Evolutionary conservation across 1,140 invertebrate species (phyloP).

Genomic region (Tribolium madens): DNA sequence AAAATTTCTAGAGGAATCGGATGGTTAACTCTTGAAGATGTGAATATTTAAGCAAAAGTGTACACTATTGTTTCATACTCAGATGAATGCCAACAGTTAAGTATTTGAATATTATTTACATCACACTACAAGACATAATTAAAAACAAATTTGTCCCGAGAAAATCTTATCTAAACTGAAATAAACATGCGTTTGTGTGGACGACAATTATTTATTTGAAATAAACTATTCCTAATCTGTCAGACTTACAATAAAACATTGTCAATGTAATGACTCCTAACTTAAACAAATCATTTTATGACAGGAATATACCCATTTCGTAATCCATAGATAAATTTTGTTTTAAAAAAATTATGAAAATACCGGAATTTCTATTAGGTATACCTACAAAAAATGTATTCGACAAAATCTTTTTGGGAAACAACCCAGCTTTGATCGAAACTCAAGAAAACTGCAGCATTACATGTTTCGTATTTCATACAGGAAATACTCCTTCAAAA

Average conservation of each 20-base stretch:
- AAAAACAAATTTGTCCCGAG: conserved; percentile 16
- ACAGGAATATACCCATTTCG: neutral
- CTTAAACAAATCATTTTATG: neutral
- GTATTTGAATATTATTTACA: neutral
- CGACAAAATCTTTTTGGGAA: too few species aligned
- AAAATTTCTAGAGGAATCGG: neutral
- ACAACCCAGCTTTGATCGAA: too few species aligned
- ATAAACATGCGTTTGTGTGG: neutral
- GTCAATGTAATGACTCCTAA: neutral
- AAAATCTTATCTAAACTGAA: neutral
- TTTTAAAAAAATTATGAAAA: too few species aligned
- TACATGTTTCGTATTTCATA: too few species aligned
- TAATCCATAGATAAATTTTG: neutral
- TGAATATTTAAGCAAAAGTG: neutral
- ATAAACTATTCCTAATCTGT: neutral
- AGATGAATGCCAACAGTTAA: neutral
- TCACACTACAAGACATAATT: neutral
- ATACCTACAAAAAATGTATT: too few species aligned
- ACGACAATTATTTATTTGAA: neutral
- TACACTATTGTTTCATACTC: neutral
- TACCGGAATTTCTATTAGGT: too few species aligned
- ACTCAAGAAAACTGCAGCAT: too few species aligned
- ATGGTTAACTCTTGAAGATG: neutral
- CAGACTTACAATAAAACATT: neutral
- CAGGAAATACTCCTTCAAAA: too few species aligned